Evolutionary conservation across 1,140 invertebrate genomes (phyloP).

Genomic region (Akabosia matsudoensis): DNA sequence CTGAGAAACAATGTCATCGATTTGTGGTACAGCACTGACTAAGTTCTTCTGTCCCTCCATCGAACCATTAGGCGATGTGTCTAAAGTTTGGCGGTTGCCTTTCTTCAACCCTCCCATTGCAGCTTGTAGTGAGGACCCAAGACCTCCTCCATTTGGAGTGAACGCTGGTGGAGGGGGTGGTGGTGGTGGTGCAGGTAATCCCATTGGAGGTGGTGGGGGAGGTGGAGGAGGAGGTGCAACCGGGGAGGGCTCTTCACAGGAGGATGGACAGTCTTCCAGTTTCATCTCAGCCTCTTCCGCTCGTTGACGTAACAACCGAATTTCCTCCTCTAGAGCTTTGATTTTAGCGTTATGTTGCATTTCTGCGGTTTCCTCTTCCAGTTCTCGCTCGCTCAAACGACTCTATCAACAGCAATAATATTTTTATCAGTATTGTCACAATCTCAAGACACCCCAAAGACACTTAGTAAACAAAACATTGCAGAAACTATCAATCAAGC

Average conservation of each 20-base stretch:
- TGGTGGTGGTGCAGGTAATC: not conserved
- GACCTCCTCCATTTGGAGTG: not conserved
- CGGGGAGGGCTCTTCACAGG: not conserved
- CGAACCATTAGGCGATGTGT: slow-evolving; percentile 29
- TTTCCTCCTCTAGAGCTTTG: slow-evolving; percentile 36
- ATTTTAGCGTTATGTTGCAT: slow-evolving; percentile 34
- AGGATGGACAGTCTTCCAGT: slow-evolving; percentile 27
- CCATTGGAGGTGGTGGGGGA: slow-evolving; percentile 28
- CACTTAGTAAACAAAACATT: not conserved
- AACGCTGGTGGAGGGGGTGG: not conserved
- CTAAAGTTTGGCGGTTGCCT: no score
- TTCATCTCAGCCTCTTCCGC: slow-evolving; percentile 42
- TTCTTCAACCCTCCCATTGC: slow-evolving; percentile 20
- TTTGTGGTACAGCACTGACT: slow-evolving; percentile 34
- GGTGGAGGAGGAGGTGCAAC: slow-evolving; percentile 37
- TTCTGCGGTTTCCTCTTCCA: slow-evolving; percentile 30
- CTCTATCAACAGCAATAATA: slow-evolving; percentile 30
- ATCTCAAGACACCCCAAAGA: no score
- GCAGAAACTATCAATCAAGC: no score
- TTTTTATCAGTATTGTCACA: not conserved
- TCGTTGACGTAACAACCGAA: slow-evolving; percentile 23
- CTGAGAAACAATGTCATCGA: slow-evolving; percentile 45
- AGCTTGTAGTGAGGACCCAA: slow-evolving; percentile 20
- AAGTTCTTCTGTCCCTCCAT: not conserved
- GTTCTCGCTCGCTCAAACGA: slow-evolving; percentile 31